These are phyloP conservation scores for Amblyornis subalaris DNA, from an alignment of 2,113 vertebrate genomes.

Conservation along the genomic window DNA sequence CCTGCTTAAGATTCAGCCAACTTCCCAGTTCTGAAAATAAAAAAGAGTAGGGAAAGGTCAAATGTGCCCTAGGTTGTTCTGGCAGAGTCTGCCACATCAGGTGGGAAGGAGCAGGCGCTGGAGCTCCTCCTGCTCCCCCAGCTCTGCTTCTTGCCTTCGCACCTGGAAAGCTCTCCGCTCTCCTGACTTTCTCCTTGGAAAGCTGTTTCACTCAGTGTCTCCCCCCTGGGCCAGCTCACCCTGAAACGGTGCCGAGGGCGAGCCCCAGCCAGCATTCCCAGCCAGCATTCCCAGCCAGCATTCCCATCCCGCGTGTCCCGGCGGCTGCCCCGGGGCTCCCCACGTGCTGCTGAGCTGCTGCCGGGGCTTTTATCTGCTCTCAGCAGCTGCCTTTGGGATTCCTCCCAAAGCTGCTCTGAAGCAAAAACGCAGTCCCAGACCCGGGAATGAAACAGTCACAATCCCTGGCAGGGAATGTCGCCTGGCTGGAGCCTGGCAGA, in stretches of 20 bases:
- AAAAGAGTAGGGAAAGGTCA: slow-evolving; percentile 34
- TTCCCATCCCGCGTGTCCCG: fast-evolving
- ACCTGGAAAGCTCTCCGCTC: not conserved
- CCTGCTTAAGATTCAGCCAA: slow-evolving; percentile 33
- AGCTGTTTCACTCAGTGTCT: not conserved
- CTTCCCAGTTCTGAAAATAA: not conserved
- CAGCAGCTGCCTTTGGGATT: not conserved
- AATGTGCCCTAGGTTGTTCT: not conserved
- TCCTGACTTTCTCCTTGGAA: not conserved
- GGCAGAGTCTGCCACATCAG: not conserved
- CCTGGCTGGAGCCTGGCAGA: not conserved
- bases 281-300: not conserved
- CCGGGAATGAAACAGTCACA: not conserved
- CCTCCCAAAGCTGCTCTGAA: not conserved
- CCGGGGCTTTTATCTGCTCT: not conserved
- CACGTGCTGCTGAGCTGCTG: not conserved
- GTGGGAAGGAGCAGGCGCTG: not conserved
- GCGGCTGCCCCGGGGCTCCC: not conserved
- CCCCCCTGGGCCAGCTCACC: not conserved
- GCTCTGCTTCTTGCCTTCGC: not conserved
- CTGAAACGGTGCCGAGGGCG: not conserved
- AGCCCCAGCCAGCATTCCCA: not conserved
- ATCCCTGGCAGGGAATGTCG: not conserved
- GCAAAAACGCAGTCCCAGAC: not conserved
- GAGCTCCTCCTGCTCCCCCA: not conserved